phyloP scores from a whole-genome alignment of 2,888 invertebrate genomes.

The Augochlorella aurata region DNA sequence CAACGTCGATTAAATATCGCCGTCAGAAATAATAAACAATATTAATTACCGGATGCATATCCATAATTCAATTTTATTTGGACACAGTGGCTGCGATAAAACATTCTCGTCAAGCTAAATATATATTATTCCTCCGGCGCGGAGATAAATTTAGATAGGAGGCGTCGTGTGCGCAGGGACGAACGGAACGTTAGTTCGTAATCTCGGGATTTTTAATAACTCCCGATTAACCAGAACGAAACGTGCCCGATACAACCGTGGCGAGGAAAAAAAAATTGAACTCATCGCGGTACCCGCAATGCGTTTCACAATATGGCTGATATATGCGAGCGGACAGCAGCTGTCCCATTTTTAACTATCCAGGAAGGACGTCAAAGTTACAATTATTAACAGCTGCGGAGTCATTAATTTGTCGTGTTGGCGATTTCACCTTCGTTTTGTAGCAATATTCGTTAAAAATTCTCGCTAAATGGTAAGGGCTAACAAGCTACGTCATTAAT shows the following conservation, averaged over 20 bases:
- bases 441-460: constrained; percentile 51
- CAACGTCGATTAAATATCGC: constrained; percentile 17
- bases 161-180: not conserved
- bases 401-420: constrained; percentile 36
- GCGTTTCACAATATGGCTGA: not conserved
- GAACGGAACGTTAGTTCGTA: not conserved
- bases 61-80: constrained; percentile 42
- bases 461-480: constrained; percentile 60
- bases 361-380: not conserved
- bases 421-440: constrained; percentile 43
- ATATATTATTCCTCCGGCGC: not conserved
- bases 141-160: constrained; percentile 22
- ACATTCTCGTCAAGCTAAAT: not conserved
- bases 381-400: constrained; percentile 57
- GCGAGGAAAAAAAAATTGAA: not conserved
- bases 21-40: constrained; percentile 36
- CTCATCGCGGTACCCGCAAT: not conserved
- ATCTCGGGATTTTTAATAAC: not conserved
- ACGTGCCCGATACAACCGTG: not conserved
- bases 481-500: constrained; percentile 57
- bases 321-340: not conserved
- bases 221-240: no score
- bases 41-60: constrained; percentile 26
- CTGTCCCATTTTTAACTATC: constrained; percentile 11
- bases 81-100: constrained; percentile 21